A percentile compares a stretch with the other conserved stretches of the same genome.
These are phyloP conservation scores for Nomada fucata DNA, from an alignment of 2,888 invertebrate genomes.

Conservation along the genomic window DNA sequence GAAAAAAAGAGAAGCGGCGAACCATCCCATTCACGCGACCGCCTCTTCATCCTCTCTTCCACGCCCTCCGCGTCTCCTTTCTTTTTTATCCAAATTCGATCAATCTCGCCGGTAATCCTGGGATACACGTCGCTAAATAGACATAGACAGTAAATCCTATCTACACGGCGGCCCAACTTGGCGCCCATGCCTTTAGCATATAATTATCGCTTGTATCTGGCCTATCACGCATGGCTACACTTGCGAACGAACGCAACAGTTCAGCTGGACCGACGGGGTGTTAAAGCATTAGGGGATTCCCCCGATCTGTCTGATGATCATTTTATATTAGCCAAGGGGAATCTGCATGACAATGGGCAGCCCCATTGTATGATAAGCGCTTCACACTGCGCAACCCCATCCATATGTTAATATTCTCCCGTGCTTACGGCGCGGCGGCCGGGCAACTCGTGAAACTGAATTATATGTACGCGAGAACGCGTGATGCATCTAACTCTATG, in stretches of 20 bases:
- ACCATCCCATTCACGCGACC: not conserved
- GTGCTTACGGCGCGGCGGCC: slow-evolving; percentile 43
- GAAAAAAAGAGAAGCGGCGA: not conserved
- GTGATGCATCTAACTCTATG: slow-evolving; percentile 47
- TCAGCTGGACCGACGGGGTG: slow-evolving; percentile 68
- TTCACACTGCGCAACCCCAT: slow-evolving; percentile 75
- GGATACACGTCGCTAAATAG: slow-evolving; percentile 32
- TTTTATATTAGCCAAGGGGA: slow-evolving; percentile 79
- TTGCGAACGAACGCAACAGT: slow-evolving; percentile 68
- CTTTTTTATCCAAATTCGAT: slow-evolving; percentile 16
- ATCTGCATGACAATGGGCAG: slow-evolving; percentile 79
- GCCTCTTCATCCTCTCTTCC: not conserved
- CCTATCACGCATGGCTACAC: slow-evolving; percentile 67
- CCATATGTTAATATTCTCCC: slow-evolving; percentile 75
- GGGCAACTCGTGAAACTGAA: slow-evolving; percentile 72
- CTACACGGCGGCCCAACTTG: slow-evolving; percentile 26
- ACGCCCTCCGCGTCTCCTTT: not conserved
- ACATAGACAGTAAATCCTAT: slow-evolving; percentile 41
- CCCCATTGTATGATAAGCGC: slow-evolving; percentile 80
- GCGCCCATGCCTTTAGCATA: slow-evolving; percentile 55
- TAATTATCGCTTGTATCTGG: slow-evolving; percentile 63
- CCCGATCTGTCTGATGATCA: slow-evolving; percentile 78
- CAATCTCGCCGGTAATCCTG: slow-evolving; percentile 44
- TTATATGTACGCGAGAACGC: slow-evolving; percentile 71
- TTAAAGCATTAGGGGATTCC: slow-evolving; percentile 76